A percentile compares a stretch with the other conserved stretches of the same genome.
phyloP scores from a whole-genome alignment of 2,113 vertebrate genomes.

The Meriones unguiculatus region DNA sequence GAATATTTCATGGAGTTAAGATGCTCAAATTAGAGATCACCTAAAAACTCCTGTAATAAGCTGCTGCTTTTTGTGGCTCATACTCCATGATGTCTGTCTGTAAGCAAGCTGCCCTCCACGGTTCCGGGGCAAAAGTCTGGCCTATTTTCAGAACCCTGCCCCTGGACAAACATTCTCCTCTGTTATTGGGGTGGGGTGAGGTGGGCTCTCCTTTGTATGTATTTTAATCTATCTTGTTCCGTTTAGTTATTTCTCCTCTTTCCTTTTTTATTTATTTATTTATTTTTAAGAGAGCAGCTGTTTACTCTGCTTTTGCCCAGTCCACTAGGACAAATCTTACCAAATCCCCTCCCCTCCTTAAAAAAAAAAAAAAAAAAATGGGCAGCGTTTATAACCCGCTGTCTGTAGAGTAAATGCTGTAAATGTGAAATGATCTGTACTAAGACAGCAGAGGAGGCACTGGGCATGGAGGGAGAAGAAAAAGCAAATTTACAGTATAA shows the following conservation, averaged over 20 bases:
- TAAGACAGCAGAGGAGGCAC: constrained; percentile 4
- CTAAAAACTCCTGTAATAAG: neutral
- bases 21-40: neutral
- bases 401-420: constrained; percentile 2
- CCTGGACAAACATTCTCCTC: neutral
- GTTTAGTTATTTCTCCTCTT: constrained; percentile 1
- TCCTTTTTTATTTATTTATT: neutral
- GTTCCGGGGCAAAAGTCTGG: neutral
- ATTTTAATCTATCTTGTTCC: neutral
- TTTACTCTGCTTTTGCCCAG: neutral
- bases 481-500: neutral
- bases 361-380: no score
- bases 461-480: neutral
- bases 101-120: neutral
- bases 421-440: neutral
- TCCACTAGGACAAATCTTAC: constrained; percentile 48
- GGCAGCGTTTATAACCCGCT: constrained; percentile 17
- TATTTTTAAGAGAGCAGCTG: constrained; percentile 21
- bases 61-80: constrained; percentile 13
- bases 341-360: neutral
- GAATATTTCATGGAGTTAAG: neutral
- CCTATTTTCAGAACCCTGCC: neutral
- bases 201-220: constrained; percentile 6
- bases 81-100: neutral
- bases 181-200: neutral